Conservation (phyloP, 2,797 vertebrate genomes). For the Falco cherrug region DNA sequence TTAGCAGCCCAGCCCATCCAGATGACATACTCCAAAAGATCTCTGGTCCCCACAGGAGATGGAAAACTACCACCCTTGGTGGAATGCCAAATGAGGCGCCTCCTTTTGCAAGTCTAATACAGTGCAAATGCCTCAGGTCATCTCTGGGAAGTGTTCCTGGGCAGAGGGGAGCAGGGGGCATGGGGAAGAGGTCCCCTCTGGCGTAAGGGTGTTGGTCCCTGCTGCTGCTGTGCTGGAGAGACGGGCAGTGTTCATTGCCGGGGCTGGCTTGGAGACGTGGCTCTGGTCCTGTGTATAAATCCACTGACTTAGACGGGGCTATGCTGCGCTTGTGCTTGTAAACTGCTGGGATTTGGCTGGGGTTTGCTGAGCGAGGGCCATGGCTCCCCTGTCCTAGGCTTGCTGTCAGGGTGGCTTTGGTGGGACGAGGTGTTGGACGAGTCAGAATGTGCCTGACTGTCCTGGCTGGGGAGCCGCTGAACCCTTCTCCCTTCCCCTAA, state of each 20-base stretch:
- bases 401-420: background rate
- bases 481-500: background rate
- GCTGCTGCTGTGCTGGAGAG: background rate
- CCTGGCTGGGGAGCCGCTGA: background rate
- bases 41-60: background rate
- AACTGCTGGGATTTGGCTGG: background rate
- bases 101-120: background rate
- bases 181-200: background rate
- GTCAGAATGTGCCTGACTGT: background rate
- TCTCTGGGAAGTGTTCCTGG: background rate
- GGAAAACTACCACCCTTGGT: background rate
- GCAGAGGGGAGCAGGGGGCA: background rate
- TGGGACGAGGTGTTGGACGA: background rate
- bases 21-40: constrained; percentile 27
- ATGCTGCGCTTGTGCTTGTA: background rate
- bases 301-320: rapidly evolving
- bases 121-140: background rate
- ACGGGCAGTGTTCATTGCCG: rapidly evolving
- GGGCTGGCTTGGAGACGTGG: background rate
- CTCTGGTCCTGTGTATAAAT: background rate
- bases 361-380: background rate
- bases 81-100: background rate
- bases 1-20: constrained; percentile 28
- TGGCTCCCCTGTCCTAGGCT: background rate
- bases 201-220: background rate